These are phyloP conservation scores for Chromis chromis DNA, from an alignment of 2,797 vertebrate genomes.

Conservation along the genomic window DNA sequence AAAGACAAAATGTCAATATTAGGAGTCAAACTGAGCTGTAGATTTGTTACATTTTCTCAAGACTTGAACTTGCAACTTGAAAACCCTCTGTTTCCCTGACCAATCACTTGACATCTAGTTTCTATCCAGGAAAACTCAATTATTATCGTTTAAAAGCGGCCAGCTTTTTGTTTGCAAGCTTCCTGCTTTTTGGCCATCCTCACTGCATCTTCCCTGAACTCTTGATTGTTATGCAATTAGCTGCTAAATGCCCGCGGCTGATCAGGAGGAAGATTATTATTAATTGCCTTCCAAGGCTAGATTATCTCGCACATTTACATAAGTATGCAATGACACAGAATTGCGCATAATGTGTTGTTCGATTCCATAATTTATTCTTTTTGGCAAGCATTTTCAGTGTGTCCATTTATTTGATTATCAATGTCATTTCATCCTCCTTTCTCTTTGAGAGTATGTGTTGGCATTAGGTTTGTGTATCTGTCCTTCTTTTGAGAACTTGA, in stretches of 20 bases:
- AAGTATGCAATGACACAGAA: conserved; percentile 24
- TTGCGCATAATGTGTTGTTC: not conserved
- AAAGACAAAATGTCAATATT: not conserved
- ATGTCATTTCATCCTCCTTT: not conserved
- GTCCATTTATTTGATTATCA: not conserved
- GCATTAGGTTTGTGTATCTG: no score
- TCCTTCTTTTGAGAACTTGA: no score
- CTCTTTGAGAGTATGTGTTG: no score
- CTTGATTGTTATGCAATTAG: conserved; percentile 25
- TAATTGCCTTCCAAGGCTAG: conserved; percentile 3
- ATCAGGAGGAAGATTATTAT: conserved; percentile 18
- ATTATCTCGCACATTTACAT: conserved; percentile 12
- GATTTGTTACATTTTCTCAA: not conserved
- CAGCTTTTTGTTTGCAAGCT: conserved; percentile 10
- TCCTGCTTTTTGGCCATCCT: not conserved
- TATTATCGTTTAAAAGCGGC: not conserved
- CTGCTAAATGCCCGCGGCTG: conserved; percentile 14
- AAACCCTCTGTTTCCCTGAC: conserved; percentile 2
- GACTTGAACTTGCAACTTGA: not conserved
- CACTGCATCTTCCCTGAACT: conserved; percentile 4
- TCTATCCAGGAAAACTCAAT: not conserved
- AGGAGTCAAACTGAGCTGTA: not conserved
- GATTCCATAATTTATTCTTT: not conserved
- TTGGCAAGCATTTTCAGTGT: not conserved
- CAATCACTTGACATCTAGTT: not conserved